These are phyloP conservation scores for Delichon dasypus DNA, from an alignment of 2,797 vertebrate genomes.

Conservation along the genomic window DNA sequence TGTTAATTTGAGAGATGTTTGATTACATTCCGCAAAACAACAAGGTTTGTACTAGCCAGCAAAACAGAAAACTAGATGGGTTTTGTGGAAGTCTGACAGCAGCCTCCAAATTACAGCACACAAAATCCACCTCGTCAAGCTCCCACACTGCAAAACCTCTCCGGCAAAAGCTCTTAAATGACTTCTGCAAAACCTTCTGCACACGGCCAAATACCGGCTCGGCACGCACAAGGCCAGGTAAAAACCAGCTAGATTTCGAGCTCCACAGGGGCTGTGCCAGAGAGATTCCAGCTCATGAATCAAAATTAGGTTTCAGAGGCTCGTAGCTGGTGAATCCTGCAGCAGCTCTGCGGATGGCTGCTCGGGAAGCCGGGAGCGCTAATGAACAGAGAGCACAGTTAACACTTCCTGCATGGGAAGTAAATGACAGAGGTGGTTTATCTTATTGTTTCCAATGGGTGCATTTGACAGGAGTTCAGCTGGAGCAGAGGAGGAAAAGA, in stretches of 20 bases:
- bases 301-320: conserved; percentile 58
- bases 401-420: conserved; percentile 56
- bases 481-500: conserved; percentile 10
- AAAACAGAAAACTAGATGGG: background rate
- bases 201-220: background rate
- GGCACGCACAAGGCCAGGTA: background rate
- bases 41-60: background rate
- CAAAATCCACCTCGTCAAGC: background rate
- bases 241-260: background rate
- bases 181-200: background rate
- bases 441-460: conserved; percentile 69
- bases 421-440: conserved; percentile 72
- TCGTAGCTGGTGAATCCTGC: conserved; percentile 8
- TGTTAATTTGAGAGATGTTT: background rate
- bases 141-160: background rate
- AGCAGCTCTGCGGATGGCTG: conserved; percentile 56
- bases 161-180: background rate
- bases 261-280: background rate
- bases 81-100: background rate
- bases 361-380: conserved; percentile 12
- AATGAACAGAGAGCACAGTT: conserved; percentile 56
- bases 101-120: background rate
- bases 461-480: conserved; percentile 64
- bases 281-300: conserved; percentile 54
- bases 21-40: background rate